Conservation (phyloP, 2,113 vertebrate genomes). For the Bufo gargarizans region DNA sequence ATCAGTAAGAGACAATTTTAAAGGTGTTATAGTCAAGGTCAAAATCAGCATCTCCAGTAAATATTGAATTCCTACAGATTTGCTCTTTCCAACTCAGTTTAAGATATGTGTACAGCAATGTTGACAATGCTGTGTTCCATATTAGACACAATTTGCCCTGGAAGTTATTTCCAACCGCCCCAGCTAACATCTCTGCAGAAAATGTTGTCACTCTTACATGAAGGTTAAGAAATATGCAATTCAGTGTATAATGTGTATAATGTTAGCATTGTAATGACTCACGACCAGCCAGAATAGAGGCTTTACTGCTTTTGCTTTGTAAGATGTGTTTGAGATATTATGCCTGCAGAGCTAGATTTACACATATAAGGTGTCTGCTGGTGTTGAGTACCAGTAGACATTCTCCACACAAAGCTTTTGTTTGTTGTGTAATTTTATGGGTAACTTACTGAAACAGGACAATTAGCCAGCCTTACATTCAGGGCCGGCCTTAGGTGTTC, state of each 20-base stretch:
- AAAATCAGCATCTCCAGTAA: slow-evolving; percentile 37
- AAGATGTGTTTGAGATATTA: too few relatives aligned
- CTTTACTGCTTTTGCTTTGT: too few relatives aligned
- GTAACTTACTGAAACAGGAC: too few relatives aligned
- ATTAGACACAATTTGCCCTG: not conserved
- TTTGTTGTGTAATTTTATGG: too few relatives aligned
- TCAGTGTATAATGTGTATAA: not conserved
- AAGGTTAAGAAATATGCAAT: not conserved
- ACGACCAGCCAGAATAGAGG: not conserved
- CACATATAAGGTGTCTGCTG: too few relatives aligned
- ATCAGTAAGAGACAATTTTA: slow-evolving; percentile 23
- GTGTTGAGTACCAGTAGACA: too few relatives aligned
- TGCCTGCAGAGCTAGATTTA: too few relatives aligned
- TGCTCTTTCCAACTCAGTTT: not conserved
- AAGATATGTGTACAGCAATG: not conserved
- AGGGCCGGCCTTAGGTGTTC: too few relatives aligned
- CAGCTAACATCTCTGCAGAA: not conserved
- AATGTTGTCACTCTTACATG: not conserved
- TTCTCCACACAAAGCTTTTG: too few relatives aligned
- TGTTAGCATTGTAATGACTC: not conserved
- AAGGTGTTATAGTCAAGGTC: slow-evolving; percentile 47
- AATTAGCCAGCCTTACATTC: too few relatives aligned
- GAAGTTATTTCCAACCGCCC: not conserved
- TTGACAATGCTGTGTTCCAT: not conserved
- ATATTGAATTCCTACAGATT: slow-evolving; percentile 9